Evolutionary conservation across 2,113 vertebrate species (phyloP), one percentile per base, ranked within the genome.

Genomic region (Eretmochelys imbricata): DNA sequence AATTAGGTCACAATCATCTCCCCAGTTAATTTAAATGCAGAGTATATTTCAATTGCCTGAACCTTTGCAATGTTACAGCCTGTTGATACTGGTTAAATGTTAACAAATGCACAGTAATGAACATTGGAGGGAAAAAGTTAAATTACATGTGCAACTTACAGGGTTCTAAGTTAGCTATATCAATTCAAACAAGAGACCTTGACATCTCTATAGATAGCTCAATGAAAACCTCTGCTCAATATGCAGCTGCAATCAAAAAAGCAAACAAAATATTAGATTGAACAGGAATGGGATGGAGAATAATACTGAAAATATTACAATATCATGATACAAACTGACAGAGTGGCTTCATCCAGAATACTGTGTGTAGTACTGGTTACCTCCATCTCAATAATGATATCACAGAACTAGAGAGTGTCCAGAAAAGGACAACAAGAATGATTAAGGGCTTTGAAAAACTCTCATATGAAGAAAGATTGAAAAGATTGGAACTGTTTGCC

Each of bases 221-320:
- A 65, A 35, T n/a, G 31, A 65, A 65, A 65, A n/a, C 8, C 14
- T n/a, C 35, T n/a, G 16, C 31, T 65, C 62, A 65, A 65, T 19
- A 17, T 65, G 35, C 62, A 65, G 62, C 62, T 65, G 62, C n/a
- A 59, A 69, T 69, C 1, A 38, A 81, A 84, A 85, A 89, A 81
- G 8, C 16, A 69, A 87, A 31, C n/a, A 85, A 78, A 55, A 10
- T 29, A 1, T 48, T 80, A 24, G 3, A 59, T 78, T 82, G 8
- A 55, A 59, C 76, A 90, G 83, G 89, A 90, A 79, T 62, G 9
- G 5, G n/a, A 49, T 85, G 55, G 82, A 51, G 46, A 90, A 48
- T 8, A 76, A 3, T 80, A 16, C 5, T 54, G 24, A 35, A 38
- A 51, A n/a, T 51, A 81, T 55, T 35, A 78, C 31, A 84, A 6